Evolutionary conservation across 2,888 invertebrate species (phyloP), one percentile per base, ranked within the genome.

Genomic region (Patella depressa): DNA sequence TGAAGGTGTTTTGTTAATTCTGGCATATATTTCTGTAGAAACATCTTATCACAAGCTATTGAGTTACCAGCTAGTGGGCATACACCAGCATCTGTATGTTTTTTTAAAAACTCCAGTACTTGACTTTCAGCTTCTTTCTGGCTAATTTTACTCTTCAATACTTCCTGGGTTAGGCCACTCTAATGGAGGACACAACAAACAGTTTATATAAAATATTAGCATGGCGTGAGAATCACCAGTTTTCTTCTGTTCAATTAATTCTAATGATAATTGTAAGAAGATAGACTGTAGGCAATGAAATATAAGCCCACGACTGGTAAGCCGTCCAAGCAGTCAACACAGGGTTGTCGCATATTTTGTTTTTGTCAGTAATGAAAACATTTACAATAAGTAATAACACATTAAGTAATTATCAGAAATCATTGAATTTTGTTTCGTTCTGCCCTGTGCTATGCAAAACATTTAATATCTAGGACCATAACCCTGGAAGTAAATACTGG

Each of bases 21-120:
- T 0, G 97, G 97, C 96, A 98, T 96, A 89, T 95, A 94, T 92
- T 95, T 95, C 15, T 91, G 89, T 45, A 99, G 89, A 91, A 98
- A 99, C 75, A 95, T 84, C 81, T 96, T 93, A 90, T 99, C 98
- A 94, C 95, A 94, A 86, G 96, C 96, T 4, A 98, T 94, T 75
- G 96, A 94, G 92, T 96, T 98, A 0, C 98, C 98, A 14, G 95
- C 97, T 73, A 98, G 88, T 5, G 89, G 89, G 53, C 87, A 85
- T 17, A 45, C 71, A 19, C 94, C 94, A 87, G 86, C 80, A 53
- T 82, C 85, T 7, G 92, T 93, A 90, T 95, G 93, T 75, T 92
- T 86, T 82, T 93, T 91, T 0, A 98, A 90, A 91, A 97, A 97
- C 0, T 94, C 88, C n/a, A 97, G 88, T 45, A 98, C 87, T 86